Evolutionary conservation across 1,140 invertebrate species (phyloP).

Genomic region (Diplogasteroides magnus): DNA sequence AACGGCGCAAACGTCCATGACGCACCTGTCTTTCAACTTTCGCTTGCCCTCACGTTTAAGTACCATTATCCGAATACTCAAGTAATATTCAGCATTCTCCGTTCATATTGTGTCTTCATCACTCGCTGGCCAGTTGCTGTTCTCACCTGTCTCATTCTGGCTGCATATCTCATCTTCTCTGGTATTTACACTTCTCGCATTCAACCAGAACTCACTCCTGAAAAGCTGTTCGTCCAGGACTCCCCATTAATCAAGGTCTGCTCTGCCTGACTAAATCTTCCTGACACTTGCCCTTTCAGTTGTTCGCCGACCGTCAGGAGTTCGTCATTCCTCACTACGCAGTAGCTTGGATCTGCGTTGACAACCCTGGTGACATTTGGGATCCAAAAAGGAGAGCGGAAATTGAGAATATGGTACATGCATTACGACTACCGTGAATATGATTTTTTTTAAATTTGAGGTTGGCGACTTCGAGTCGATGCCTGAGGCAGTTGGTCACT

Average conservation of each 20-base stretch:
- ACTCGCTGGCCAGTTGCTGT: slow-evolving; percentile 43
- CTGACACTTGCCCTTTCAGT: no score
- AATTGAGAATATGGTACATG: slow-evolving; percentile 22
- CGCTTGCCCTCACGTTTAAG: no score
- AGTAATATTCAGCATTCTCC: not conserved
- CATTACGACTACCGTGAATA: no score
- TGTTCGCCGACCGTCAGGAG: slow-evolving; percentile 42
- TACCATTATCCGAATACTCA: no score
- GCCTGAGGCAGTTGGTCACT: slow-evolving; percentile 43
- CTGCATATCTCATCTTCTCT: not conserved
- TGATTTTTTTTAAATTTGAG: slow-evolving; percentile 30
- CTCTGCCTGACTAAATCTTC: no score
- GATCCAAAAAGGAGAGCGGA: slow-evolving; percentile 28
- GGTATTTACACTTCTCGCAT: slow-evolving; percentile 33
- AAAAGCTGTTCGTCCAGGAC: slow-evolving; percentile 44
- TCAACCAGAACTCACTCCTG: slow-evolving; percentile 45
- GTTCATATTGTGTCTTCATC: slow-evolving; percentile 36
- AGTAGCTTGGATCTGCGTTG: slow-evolving; percentile 48
- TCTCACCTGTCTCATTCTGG: slow-evolving; percentile 31
- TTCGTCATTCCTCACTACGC: slow-evolving; percentile 52
- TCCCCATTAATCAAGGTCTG: slow-evolving; percentile 45
- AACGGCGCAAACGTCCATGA: no score
- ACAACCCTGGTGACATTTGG: slow-evolving; percentile 49
- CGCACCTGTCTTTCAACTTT: no score
- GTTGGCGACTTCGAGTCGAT: slow-evolving; percentile 38